Percentiles rank a stretch among this genome's conserved stretches.
These are phyloP conservation scores for Cerceris ruficornis DNA, from an alignment of 2,888 invertebrate species.

Conservation along the genomic window DNA sequence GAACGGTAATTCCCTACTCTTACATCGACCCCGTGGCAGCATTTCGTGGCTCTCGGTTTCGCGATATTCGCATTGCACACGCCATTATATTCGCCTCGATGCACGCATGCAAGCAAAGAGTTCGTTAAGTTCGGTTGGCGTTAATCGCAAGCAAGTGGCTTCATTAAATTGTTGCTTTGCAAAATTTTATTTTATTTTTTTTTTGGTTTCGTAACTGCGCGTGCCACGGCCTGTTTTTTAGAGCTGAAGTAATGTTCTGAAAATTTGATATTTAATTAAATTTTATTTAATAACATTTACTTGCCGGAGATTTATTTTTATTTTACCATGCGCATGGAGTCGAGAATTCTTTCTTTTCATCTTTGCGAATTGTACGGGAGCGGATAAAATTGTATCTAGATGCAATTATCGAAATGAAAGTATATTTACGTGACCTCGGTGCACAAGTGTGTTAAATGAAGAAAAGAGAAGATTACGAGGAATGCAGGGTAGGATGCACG, in stretches of 20 bases:
- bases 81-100: conserved; percentile 2
- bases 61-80: neutral
- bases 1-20: too few relatives aligned
- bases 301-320: too few relatives aligned
- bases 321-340: too few relatives aligned
- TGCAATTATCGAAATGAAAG: conserved; percentile 47
- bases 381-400: too few relatives aligned
- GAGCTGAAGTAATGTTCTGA: neutral
- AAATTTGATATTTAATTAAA: too few relatives aligned
- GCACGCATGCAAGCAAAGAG: neutral
- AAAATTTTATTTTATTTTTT: conserved; percentile 33
- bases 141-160: neutral
- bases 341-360: too few relatives aligned
- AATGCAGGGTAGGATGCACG: neutral
- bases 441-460: neutral
- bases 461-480: neutral
- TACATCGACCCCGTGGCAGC: too few relatives aligned
- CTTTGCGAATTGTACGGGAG: too few relatives aligned
- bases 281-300: too few relatives aligned
- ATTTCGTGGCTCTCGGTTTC: neutral
- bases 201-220: conserved; percentile 15
- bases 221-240: conserved; percentile 13
- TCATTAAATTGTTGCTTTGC: conserved; percentile 20
- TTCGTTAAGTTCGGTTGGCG: conserved; percentile 3
- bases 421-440: conserved; percentile 34